Evolutionary conservation across 2,888 invertebrate genomes (phyloP).

Genomic region (Pammene fasciana): DNA sequence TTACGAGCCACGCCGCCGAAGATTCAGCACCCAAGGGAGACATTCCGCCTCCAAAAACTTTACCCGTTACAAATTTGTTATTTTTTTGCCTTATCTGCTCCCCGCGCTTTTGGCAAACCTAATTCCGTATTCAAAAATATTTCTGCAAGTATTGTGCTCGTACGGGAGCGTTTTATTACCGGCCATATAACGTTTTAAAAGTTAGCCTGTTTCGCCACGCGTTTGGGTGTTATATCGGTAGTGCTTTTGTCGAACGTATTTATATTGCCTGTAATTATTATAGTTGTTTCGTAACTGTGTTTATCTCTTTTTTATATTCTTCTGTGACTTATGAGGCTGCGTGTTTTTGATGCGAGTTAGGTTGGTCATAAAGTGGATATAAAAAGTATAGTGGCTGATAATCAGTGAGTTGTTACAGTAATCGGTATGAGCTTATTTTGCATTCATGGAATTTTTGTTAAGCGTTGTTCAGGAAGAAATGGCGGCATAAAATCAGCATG

Average conservation of each 20-base stretch:
- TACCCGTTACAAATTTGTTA: conserved; percentile 84
- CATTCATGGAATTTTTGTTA: conserved; percentile 80
- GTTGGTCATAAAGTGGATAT: conserved; percentile 28
- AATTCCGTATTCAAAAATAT: conserved; percentile 84
- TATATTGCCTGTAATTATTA: conserved; percentile 71
- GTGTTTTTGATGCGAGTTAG: conserved; percentile 38
- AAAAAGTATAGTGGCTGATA: conserved; percentile 58
- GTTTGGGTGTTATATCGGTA: conserved; percentile 57
- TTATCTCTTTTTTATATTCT: conserved; percentile 63
- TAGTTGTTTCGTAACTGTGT: conserved; percentile 71
- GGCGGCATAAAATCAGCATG: conserved; percentile 61
- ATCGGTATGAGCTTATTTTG: conserved; percentile 75
- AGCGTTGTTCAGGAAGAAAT: conserved; percentile 69
- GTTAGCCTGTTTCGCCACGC: conserved; percentile 76
- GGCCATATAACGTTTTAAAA: conserved; percentile 83
- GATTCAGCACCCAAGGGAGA: conserved; percentile 83
- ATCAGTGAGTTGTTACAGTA: conserved; percentile 58
- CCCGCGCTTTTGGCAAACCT: conserved; percentile 83
- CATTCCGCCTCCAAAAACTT: conserved; percentile 84
- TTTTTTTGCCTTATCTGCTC: conserved; percentile 82
- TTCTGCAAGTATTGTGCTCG: conserved; percentile 83
- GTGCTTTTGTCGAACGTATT: conserved; percentile 60
- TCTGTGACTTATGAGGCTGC: conserved; percentile 44
- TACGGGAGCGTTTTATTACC: conserved; percentile 81
- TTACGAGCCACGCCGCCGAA: conserved; percentile 82